Conservation (phyloP, 2,888 invertebrate species). For the Oligia strigilis region DNA sequence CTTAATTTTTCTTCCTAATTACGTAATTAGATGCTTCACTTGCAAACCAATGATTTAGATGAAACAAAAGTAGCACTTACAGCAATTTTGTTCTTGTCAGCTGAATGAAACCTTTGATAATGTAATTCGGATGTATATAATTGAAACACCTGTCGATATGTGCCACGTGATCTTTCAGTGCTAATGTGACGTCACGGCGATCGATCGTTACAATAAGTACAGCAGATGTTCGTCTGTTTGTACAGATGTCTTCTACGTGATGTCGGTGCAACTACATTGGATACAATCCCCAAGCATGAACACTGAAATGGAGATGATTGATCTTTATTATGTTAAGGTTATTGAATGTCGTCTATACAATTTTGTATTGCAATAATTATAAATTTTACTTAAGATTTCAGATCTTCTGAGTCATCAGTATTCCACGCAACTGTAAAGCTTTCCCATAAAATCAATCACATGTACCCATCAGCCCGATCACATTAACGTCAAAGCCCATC, state of each 20-base stretch:
- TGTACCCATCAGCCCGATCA: slow-evolving; percentile 31
- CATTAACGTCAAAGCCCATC: slow-evolving; percentile 39
- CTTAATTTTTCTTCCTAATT: neutral
- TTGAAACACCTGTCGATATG: slow-evolving; percentile 53
- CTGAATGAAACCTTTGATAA: slow-evolving; percentile 40
- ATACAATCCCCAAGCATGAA: slow-evolving; percentile 19
- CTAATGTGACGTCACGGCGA: slow-evolving; percentile 55
- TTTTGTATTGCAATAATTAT: slow-evolving; percentile 8
- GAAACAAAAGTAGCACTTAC: neutral
- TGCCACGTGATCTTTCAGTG: slow-evolving; percentile 48
- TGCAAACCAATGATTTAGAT: neutral
- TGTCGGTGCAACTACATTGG: slow-evolving; percentile 44
- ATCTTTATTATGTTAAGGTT: neutral
- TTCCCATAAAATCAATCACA: slow-evolving; percentile 46
- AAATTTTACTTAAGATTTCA: slow-evolving; percentile 4
- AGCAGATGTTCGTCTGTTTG: slow-evolving; percentile 53
- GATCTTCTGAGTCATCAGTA: slow-evolving; percentile 7
- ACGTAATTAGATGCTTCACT: neutral
- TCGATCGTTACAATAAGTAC: slow-evolving; percentile 48
- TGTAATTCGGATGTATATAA: slow-evolving; percentile 36
- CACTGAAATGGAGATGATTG: slow-evolving; percentile 2
- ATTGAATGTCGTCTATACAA: neutral
- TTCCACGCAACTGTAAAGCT: neutral
- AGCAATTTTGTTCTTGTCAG: slow-evolving; percentile 3
- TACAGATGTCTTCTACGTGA: slow-evolving; percentile 51